phyloP scores from a whole-genome alignment of 35 echinoderm and acorn worm species.

The Apostichopus parvimensis region DNA sequence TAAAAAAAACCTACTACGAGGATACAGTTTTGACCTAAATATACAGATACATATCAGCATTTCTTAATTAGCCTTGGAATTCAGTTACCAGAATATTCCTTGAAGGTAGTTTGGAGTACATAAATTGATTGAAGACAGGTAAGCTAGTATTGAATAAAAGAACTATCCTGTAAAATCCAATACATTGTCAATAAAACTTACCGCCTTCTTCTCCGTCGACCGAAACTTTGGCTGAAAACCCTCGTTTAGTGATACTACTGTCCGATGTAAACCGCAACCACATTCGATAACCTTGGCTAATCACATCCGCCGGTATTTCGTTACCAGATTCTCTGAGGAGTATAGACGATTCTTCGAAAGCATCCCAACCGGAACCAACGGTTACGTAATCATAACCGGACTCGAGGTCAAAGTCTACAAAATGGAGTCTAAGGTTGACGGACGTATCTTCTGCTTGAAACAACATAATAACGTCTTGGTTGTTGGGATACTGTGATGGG shows the following conservation, averaged over 20 bases:
- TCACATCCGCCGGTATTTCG: neutral
- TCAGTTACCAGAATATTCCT: too few relatives aligned
- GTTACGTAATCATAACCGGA: neutral
- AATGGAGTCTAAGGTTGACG: constrained; percentile 5
- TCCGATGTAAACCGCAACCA: constrained; percentile 41
- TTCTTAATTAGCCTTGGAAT: too few relatives aligned
- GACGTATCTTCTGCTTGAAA: neutral
- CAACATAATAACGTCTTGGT: neutral
- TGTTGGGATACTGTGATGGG: constrained; percentile 12
- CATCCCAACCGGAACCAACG: constrained; percentile 20
- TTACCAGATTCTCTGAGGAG: neutral
- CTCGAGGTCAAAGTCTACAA: constrained; percentile 34
- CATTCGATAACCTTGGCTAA: neutral
- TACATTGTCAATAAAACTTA: neutral
- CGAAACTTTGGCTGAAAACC: constrained; percentile 5
- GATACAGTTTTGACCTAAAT: too few relatives aligned
- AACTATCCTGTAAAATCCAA: too few relatives aligned
- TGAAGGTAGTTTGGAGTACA: too few relatives aligned
- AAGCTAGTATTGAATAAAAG: too few relatives aligned
- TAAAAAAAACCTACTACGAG: too few relatives aligned
- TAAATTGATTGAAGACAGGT: too few relatives aligned
- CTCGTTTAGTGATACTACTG: neutral
- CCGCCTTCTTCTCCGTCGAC: neutral
- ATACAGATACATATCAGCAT: too few relatives aligned
- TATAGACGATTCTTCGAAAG: neutral